phyloP scores from a whole-genome alignment of 2,113 vertebrate genomes.

The Pelobates fuscus region DNA sequence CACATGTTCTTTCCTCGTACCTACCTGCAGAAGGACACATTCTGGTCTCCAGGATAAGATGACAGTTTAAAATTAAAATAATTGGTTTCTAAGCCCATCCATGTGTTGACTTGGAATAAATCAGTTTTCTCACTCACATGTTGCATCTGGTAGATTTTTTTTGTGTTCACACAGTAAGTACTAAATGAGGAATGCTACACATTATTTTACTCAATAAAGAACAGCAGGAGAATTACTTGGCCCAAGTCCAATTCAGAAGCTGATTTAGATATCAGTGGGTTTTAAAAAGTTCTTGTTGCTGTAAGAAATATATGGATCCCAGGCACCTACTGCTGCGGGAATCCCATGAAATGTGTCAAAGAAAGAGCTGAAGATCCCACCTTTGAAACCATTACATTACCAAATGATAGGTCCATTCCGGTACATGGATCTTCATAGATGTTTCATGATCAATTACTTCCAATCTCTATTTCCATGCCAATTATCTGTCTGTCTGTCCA shows the following conservation, averaged over 20 bases:
- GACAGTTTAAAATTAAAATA: not conserved
- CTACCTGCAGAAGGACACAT: no score
- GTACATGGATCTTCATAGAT: no score
- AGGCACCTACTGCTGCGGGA: slow-evolving; percentile 3
- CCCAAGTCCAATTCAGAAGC: slow-evolving; percentile 15
- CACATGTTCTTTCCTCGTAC: no score
- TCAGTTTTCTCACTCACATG: not conserved
- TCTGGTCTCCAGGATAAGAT: not conserved
- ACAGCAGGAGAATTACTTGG: slow-evolving; percentile 4
- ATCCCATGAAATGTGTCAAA: not conserved
- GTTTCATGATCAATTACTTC: no score
- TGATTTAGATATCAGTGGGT: not conserved
- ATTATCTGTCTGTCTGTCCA: no score
- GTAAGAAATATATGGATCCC: slow-evolving; percentile 1
- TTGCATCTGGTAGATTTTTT: not conserved
- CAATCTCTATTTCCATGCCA: no score
- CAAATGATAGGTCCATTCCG: no score
- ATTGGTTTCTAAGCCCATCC: not conserved
- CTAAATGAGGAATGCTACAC: slow-evolving; percentile 3
- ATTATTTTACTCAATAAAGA: slow-evolving; percentile 8
- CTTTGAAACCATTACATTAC: no score
- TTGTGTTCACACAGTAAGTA: slow-evolving; percentile 13
- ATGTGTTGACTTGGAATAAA: not conserved
- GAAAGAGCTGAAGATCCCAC: no score
- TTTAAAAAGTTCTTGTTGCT: not conserved